A percentile compares a stretch with the other conserved stretches of the same genome.
Conservation (phyloP, 2,888 invertebrate species). For the Timema cristinae region DNA sequence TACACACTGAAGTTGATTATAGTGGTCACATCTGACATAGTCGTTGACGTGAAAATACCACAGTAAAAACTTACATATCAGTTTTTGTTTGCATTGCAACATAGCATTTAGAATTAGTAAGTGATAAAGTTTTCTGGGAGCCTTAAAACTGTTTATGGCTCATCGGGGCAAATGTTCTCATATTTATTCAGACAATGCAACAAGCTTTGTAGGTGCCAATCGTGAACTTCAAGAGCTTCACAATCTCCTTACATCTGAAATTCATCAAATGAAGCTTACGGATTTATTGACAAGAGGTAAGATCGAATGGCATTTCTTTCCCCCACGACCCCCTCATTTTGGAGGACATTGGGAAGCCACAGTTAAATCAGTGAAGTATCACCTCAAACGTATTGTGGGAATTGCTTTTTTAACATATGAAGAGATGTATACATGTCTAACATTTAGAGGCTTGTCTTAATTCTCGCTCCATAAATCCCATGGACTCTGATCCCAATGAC, state of each 20-base stretch:
- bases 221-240: not conserved
- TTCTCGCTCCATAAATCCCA: constrained; percentile 35
- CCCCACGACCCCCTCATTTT: constrained; percentile 39
- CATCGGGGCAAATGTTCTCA: constrained; percentile 36
- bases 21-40: constrained; percentile 25
- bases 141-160: constrained; percentile 37
- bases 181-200: constrained; percentile 39
- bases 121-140: constrained; percentile 38
- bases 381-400: constrained; percentile 32
- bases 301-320: constrained; percentile 40
- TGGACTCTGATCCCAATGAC: constrained; percentile 35
- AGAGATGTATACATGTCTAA: constrained; percentile 30
- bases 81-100: constrained; percentile 37
- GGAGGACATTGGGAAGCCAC: constrained; percentile 41
- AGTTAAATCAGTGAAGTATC: constrained; percentile 39
- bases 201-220: constrained; percentile 40
- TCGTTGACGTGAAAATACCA: constrained; percentile 26
- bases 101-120: constrained; percentile 39
- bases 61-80: constrained; percentile 35
- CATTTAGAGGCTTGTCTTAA: constrained; percentile 38
- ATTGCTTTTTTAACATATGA: constrained; percentile 32
- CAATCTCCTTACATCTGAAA: too few species aligned
- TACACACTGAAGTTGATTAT: constrained; percentile 3
- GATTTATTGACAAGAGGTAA: constrained; percentile 20
- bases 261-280: too few species aligned